Evolutionary conservation across 2,888 invertebrate genomes (phyloP).

Genomic region (Miltochrista miniata): DNA sequence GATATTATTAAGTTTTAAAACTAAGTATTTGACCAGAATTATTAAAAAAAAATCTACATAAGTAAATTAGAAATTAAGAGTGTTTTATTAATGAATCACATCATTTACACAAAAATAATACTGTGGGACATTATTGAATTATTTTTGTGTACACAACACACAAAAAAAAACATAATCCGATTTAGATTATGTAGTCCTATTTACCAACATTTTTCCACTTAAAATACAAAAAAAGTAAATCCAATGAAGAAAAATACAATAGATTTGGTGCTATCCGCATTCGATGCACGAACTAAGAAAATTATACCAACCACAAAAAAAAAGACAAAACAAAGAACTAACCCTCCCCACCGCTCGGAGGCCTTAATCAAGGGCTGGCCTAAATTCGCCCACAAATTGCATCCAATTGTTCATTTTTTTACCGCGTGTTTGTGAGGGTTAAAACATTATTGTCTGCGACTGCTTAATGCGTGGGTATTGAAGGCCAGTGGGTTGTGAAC

Average conservation of each 20-base stretch:
- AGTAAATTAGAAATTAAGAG: too few relatives aligned
- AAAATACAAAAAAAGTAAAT: too few relatives aligned
- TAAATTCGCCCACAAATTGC: conserved; percentile 82
- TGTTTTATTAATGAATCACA: too few relatives aligned
- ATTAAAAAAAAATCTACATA: too few relatives aligned
- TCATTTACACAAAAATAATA: too few relatives aligned
- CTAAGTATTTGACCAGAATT: too few relatives aligned
- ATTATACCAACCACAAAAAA: conserved; percentile 65
- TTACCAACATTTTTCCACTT: neutral
- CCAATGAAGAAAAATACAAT: conserved; percentile 47
- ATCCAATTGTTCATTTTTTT: conserved; percentile 83
- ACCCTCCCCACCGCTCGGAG: conserved; percentile 54
- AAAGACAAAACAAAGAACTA: conserved; percentile 71
- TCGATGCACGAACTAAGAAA: conserved; percentile 60
- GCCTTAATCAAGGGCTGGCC: conserved; percentile 76
- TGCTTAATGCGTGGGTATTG: conserved; percentile 66
- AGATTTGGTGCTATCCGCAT: conserved; percentile 43
- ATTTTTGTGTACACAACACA: too few relatives aligned
- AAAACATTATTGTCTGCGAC: conserved; percentile 60
- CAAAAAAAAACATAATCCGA: too few relatives aligned
- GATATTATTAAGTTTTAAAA: too few relatives aligned
- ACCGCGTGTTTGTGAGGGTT: conserved; percentile 64
- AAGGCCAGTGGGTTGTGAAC: conserved; percentile 69
- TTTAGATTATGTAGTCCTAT: neutral
- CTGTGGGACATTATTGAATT: too few relatives aligned